Base-by-base conservation (phyloP, 2,888 invertebrate genomes). In the Hirtodrosophila cameraria region DNA sequence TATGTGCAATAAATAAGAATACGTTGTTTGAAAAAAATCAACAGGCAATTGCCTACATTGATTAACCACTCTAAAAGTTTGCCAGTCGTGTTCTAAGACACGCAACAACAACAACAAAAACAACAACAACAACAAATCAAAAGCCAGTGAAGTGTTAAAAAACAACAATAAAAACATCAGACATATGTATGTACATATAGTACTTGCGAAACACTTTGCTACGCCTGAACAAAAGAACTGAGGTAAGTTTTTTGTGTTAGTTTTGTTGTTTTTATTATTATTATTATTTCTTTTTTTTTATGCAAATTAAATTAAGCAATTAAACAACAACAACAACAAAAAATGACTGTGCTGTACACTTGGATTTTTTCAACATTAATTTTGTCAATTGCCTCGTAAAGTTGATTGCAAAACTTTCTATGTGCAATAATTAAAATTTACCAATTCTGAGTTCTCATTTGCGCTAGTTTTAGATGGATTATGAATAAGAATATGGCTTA, bases 281-380 rank as follows among this genome's bases (percentile, higher is more conserved):
- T 23, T 27, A 25, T 57, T 33, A 36, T 38, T 31, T 25, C 35
- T 41, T 46, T 49, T 62, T 57, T 59, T 63, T 63, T 68, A 82
- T 86, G 86, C 76, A 85, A 86, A 83, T 79, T 62, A 38, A 85
- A 80, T 86, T 83, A 80, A 76, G 80, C 71, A 83, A 85, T 76
- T 85, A 83, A 58, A 61, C 49, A 63, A 30, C 12, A 39, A 16
- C 11, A 70, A 31, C 16, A 41, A 55, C 20, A 50, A 55, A 36
- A 36, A 31, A 28, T 13, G 36, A 30, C 33, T 16, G 39, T 23
- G 43, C 23, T 31, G 27, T 31, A 25, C 20, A n/a, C 5, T 42
- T 68, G 25, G 35, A 54, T 49, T 61, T 69, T 48, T 49, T n/a
- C 31, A 25, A 59, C 30, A 46, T 46, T 67, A 28, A 57, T 54